Percentiles rank a stretch among this genome's conserved stretches.
Evolutionary conservation across 2,888 invertebrate species (phyloP).

Genomic region (Orchesella flavescens): DNA sequence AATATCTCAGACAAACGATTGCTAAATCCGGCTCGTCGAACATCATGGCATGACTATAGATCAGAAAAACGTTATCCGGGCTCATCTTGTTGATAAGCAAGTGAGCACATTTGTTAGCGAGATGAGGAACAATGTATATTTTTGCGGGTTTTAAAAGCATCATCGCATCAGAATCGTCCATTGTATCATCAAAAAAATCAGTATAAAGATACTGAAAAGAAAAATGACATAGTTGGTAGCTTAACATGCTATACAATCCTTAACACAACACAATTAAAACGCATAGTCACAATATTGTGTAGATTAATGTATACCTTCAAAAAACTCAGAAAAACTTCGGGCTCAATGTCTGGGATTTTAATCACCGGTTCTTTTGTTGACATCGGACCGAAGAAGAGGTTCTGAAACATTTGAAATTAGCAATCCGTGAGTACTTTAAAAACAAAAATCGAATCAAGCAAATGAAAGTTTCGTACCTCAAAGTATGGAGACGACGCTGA

Average conservation of each 20-base stretch:
- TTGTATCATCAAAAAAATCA: conserved; percentile 82
- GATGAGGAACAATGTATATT: conserved; percentile 88
- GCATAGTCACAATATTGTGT: no score
- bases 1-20: conserved; percentile 86
- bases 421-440: no score
- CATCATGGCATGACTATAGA: conserved; percentile 84
- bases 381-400: conserved; percentile 87
- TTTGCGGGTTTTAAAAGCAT: conserved; percentile 89
- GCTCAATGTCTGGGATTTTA: conserved; percentile 88
- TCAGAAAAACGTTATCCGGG: conserved; percentile 87
- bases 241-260: no score
- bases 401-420: conserved; percentile 72
- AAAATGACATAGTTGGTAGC: conserved; percentile 10
- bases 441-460: no score
- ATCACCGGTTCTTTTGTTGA: conserved; percentile 78
- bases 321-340: conserved; percentile 85
- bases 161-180: conserved; percentile 90
- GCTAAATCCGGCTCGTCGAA: conserved; percentile 89
- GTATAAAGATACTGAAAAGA: conserved; percentile 80
- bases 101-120: conserved; percentile 88
- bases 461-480: conserved; percentile 75
- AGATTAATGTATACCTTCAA: conserved; percentile 74
- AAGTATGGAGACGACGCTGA: conserved; percentile 89
- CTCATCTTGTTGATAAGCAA: conserved; percentile 82
- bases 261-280: no score